phyloP scores from a whole-genome alignment of 2,797 vertebrate genomes.

The Somateria mollissima region DNA sequence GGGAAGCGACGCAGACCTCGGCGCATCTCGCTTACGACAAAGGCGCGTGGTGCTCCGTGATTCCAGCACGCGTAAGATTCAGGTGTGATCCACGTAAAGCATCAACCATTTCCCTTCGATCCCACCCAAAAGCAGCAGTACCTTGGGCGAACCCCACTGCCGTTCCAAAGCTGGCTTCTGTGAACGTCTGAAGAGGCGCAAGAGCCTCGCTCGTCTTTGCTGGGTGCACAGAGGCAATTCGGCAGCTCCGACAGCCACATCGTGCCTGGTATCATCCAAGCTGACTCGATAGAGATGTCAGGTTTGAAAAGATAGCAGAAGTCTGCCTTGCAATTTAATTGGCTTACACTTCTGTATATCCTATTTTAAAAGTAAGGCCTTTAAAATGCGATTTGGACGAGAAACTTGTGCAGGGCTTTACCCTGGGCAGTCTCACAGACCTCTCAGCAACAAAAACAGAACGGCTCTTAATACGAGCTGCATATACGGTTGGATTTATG shows the following conservation, averaged over 20 bases:
- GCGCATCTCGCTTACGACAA: accelerated
- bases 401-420: background rate
- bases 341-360: background rate
- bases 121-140: accelerated
- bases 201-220: background rate
- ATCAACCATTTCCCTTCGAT: background rate
- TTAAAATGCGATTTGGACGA: background rate
- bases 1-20: accelerated
- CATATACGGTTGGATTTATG: slow-evolving; percentile 27
- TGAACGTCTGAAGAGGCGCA: accelerated
- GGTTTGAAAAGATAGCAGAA: background rate
- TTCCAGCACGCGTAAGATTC: background rate
- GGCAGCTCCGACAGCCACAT: background rate
- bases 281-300: background rate
- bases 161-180: accelerated
- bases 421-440: background rate
- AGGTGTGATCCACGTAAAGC: background rate
- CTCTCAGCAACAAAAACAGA: background rate
- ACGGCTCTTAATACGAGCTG: background rate
- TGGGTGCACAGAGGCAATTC: accelerated
- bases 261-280: background rate
- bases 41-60: accelerated
- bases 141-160: background rate
- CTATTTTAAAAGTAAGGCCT: background rate
- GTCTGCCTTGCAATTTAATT: background rate